A percentile compares a stretch with the other conserved stretches of the same genome.
These are phyloP conservation scores for Diceros bicornis DNA, from an alignment of 2,797 vertebrate genomes.

Conservation along the genomic window DNA sequence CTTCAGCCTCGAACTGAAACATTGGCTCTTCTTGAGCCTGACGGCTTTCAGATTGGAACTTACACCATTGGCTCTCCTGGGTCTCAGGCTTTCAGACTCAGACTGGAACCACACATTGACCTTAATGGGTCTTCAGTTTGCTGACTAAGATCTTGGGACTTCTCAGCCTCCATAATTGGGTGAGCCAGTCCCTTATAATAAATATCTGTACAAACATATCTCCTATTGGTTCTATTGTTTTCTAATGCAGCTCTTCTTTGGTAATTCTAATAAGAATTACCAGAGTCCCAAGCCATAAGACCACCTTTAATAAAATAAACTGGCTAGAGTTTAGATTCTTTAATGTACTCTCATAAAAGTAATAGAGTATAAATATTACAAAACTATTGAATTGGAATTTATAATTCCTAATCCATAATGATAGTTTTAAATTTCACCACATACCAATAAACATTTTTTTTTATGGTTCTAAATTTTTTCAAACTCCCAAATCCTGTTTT, in stretches of 20 bases:
- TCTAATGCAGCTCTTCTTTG: not conserved
- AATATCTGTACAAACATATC: too few relatives aligned
- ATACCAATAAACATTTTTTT: not conserved
- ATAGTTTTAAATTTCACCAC: not conserved
- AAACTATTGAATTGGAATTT: not conserved
- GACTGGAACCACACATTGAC: not conserved
- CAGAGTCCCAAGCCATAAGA: not conserved
- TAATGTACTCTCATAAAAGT: not conserved
- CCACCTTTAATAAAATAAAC: not conserved
- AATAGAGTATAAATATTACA: not conserved
- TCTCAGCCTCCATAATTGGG: not conserved
- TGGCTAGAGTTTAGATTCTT: not conserved
- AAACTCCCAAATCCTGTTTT: not conserved
- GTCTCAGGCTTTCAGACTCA: not conserved
- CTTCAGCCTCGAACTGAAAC: not conserved
- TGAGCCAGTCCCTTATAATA: not conserved
- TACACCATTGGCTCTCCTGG: not conserved
- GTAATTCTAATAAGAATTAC: not conserved
- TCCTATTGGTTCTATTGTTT: too few relatives aligned
- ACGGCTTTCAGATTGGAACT: not conserved
- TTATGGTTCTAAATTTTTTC: not conserved
- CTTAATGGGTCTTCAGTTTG: not conserved
- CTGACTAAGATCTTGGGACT: not conserved
- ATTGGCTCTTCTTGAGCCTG: not conserved
- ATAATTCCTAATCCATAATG: not conserved